Base-by-base conservation (phyloP, 2,888 invertebrate genomes). In the Netelia inedita region DNA sequence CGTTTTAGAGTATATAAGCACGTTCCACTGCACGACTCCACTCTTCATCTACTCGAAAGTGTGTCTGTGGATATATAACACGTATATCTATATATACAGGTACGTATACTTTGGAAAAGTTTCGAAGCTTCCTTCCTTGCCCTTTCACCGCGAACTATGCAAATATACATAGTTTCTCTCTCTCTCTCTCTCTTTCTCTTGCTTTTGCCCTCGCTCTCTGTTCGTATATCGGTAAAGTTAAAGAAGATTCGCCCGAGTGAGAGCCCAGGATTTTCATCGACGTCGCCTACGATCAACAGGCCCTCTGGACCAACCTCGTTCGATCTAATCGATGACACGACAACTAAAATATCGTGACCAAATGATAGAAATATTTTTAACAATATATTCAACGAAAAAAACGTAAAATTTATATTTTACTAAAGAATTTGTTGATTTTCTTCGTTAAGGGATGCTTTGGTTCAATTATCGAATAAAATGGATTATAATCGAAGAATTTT, bases 101-200 rank as follows among this genome's bases (percentile, higher is more conserved):
- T 19, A 21, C 19, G 41, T 66, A 11, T 66, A 46, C 16, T 61
- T 74, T 74, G 19, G 28, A 65, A 74, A 68, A 80, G 73, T 80
- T 80, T 63, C 43, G 66, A 59, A 53, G 50, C 50, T 57, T 66
- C 59, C 63, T 11, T 21, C 19, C n/a, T 19, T 19, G 41, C 41
- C 72, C 9, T 41, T 65, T 73, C 28, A 57, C 66, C 57, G 19
- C 35, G 46, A 43, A 74, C 66, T 46, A 80, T 74, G 68, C 73
- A 68, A 80, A 80, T 80, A 80, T 66, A 43, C 19, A 35, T 66
- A 28, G 61, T 61, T 23, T n/a, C 28, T 28, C 2, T 11, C 28
- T 28, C 35, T 35, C 35, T 6, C 35, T 35, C 35, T 35, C 35
- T 35, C 8, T 35, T 6, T 35, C 35, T 35, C 28, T 35, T 6